Conservation (phyloP, 2,888 invertebrate species). For the Tromatobia lineatoria region DNA sequence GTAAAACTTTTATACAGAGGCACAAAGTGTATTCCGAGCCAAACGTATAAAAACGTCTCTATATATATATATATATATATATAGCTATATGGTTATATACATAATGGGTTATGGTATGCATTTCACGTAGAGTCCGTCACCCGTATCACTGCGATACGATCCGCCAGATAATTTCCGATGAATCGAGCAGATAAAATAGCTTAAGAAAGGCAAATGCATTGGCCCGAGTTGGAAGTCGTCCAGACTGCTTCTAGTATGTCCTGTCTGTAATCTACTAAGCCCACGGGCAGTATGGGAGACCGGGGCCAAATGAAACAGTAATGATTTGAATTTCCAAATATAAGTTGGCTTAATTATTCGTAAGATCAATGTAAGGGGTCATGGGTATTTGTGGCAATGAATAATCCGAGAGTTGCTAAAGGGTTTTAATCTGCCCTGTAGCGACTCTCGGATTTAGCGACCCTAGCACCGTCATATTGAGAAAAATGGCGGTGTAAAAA, state of each 20-base stretch:
- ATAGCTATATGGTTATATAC: neutral
- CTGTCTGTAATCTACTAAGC: neutral
- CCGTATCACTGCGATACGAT: constrained; percentile 45
- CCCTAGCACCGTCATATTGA: too few relatives aligned
- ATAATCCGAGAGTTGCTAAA: too few relatives aligned
- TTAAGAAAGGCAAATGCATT: constrained; percentile 19
- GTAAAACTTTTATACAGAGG: constrained; percentile 43
- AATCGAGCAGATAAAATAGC: constrained; percentile 48
- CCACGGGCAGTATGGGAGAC: neutral
- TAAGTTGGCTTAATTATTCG: too few relatives aligned
- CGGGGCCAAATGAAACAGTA: too few relatives aligned
- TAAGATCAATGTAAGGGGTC: too few relatives aligned
- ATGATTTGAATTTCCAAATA: too few relatives aligned
- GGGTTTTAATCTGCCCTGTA: too few relatives aligned
- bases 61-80: neutral
- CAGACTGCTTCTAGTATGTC: constrained; percentile 16
- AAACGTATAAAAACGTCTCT: neutral
- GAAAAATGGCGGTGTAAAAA: too few relatives aligned
- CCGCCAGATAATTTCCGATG: constrained; percentile 53
- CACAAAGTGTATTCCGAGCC: constrained; percentile 31
- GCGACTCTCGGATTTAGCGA: too few relatives aligned
- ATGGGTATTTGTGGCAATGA: too few relatives aligned
- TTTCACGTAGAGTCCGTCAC: constrained; percentile 29
- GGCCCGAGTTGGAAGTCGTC: constrained; percentile 31
- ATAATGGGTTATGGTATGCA: constrained; percentile 43